Conservation (phyloP, 2,888 invertebrate species). For the Endotricha flammealis region DNA sequence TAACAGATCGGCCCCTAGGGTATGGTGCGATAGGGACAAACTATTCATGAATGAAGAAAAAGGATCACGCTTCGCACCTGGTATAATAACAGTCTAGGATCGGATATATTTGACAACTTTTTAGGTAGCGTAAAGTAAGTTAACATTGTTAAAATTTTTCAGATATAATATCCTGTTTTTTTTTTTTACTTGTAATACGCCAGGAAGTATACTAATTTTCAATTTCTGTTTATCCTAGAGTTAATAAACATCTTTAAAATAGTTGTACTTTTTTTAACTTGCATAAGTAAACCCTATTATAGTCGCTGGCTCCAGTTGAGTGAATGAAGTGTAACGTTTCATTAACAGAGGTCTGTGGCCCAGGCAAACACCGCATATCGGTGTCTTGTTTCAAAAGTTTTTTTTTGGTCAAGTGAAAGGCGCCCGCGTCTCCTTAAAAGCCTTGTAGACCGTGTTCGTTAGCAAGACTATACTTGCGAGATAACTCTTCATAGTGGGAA, state of each 20-base stretch:
- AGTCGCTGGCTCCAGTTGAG: conserved; percentile 49
- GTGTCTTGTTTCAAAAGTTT: conserved; percentile 67
- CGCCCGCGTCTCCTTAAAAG: conserved; percentile 66
- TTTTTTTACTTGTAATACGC: too few relatives aligned
- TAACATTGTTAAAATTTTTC: too few relatives aligned
- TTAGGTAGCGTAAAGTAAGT: too few relatives aligned
- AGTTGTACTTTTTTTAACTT: too few relatives aligned
- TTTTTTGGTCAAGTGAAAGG: conserved; percentile 61
- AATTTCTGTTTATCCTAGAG: too few relatives aligned
- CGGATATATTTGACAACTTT: too few relatives aligned
- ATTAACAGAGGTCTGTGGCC: conserved; percentile 55
- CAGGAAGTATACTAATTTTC: too few relatives aligned
- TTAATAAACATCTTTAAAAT: too few relatives aligned
- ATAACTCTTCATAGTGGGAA: conserved; percentile 46
- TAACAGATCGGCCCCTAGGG: conserved; percentile 63
- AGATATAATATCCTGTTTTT: too few relatives aligned
- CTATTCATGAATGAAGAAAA: conserved; percentile 33
- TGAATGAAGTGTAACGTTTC: conserved; percentile 66
- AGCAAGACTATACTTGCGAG: conserved; percentile 48
- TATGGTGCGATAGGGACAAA: conserved; percentile 34
- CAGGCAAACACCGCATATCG: conserved; percentile 56
- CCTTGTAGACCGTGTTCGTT: conserved; percentile 64
- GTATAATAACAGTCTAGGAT: too few relatives aligned
- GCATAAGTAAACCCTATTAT: conserved; percentile 29
- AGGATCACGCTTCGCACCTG: conserved; percentile 34